Base-by-base conservation (phyloP, 2,797 vertebrate genomes). In the Coregonus ussuriensis region DNA sequence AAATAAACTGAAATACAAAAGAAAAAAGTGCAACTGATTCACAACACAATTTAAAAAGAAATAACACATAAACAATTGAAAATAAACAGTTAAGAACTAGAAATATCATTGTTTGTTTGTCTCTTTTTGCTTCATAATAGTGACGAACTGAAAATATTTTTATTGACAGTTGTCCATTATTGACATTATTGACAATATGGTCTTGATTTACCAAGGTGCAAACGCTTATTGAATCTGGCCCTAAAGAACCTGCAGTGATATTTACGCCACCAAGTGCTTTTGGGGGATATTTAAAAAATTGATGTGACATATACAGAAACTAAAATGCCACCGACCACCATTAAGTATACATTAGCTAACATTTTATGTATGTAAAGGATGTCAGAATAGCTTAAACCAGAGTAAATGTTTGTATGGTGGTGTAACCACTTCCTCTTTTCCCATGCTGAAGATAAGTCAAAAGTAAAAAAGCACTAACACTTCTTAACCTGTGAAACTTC, bases 11-110 rank as follows among this genome's bases (percentile, higher is more conserved):
- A 79, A 83, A 85, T 86, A 89, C 81, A 47, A 76, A 75, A 56
- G 53, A 18, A 91, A 93, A 11, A 91, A 91, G 91, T 92, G 91
- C 91, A 91, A 88, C 86, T 74, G 70, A 90, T 89, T 83, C 83
- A 74, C 54, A 74, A 37, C n/a, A 11, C 54, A 74, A 59, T 59
- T 18, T 62, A 56, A 33, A 62, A 59, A 74, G 35, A 74, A 72
- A 72, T 51, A 25, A 29, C 25, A 72, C 47, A 35, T 35, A 86
- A 89, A 89, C 59, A 63, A 11, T 63, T 25, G 21, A 63, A 63
- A 63, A 63, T 70, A 83, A 90, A 86, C 53, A 89, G 84, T 52
- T 78, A 80, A 89, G 88, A 85, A 83, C 85, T n/a, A 84, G 83
- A 86, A 80, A 80, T 81, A 87, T 82, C 18, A 77, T 75, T 63